Evolutionary conservation across 1,140 invertebrate species (phyloP).

Genomic region (Palaemon carinicauda): DNA sequence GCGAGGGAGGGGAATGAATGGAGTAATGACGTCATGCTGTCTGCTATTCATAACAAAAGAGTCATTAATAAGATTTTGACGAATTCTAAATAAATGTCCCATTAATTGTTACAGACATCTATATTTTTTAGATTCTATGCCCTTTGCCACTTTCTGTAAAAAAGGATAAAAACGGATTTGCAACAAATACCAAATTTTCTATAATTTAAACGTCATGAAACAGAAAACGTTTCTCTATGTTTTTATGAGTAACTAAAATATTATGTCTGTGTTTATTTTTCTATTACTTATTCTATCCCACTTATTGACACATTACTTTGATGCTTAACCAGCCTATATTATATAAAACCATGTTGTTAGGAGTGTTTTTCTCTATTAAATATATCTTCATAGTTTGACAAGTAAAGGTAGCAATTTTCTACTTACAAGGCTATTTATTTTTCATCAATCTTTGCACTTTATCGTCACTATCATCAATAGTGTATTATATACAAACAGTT

Average conservation of each 20-base stretch:
- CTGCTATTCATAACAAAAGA: conserved; percentile 42
- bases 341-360: too few species aligned
- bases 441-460: too few species aligned
- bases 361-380: too few species aligned
- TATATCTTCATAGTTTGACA: too few species aligned
- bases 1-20: conserved; percentile 51
- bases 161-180: neutral
- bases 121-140: neutral
- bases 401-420: too few species aligned
- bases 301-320: too few species aligned
- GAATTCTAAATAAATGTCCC: neutral
- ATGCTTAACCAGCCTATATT: too few species aligned
- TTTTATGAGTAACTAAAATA: neutral
- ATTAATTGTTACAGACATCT: neutral
- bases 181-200: neutral
- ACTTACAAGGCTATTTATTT: too few species aligned
- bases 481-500: too few species aligned
- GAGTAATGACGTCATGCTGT: conserved; percentile 34
- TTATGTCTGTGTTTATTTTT: neutral
- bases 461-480: too few species aligned
- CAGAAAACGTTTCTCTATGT: neutral
- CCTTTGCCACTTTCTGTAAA: neutral
- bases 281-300: neutral
- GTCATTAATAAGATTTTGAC: neutral
- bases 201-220: neutral